Base-by-base conservation (phyloP, 1,140 invertebrate species). In the Drosophila kohkoa region DNA sequence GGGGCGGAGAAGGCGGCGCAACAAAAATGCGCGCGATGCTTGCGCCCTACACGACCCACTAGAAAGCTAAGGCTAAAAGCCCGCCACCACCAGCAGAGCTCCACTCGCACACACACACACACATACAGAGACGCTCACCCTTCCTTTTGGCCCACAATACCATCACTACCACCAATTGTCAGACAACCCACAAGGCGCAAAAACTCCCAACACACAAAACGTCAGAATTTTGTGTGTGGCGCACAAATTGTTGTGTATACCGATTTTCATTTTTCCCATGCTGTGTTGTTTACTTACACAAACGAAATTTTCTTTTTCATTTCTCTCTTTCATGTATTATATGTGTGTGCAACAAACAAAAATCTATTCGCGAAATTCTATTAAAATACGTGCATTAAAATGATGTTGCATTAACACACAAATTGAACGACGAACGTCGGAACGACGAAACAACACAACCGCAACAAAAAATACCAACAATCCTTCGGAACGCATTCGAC, bases 221-320 rank as follows among this genome's bases (percentile, higher is more conserved):
- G 74, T 76, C 74, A 76, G 74, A 76, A 75, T 75, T 64, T 75
- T 75, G 72, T 82, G 81, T 87, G 83, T 89, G 85, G 81, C 85
- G 86, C 85, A 86, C 85, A 89, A 89, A 89, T 89, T 89, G 86
- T 89, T 89, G 85, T 89, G 85, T 89, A 89, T 89, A 89, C 85
- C 81, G 85, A 89, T 89, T 89, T 89, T 89, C 85, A 85, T 89
- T 89, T 89, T 89, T 88, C 85, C 85, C 86, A 88, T 88, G 83
- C 83, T 88, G 83, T 88, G 83, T 88, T 89, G 85, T 89, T 89
- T 89, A 89, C 85, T 89, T 90, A 89, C 85, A 89, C 85, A 85
- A 72, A 89, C 81, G 83, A 89, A 89, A 85, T 88, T 89, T 89
- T 88, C 70, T 90, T 77, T 90, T 77, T 79, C 63, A 64, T 80